Evolutionary conservation across 2,797 vertebrate genomes (phyloP), one percentile per base, ranked within the genome.

Genomic region (Anguilla marmorata): DNA sequence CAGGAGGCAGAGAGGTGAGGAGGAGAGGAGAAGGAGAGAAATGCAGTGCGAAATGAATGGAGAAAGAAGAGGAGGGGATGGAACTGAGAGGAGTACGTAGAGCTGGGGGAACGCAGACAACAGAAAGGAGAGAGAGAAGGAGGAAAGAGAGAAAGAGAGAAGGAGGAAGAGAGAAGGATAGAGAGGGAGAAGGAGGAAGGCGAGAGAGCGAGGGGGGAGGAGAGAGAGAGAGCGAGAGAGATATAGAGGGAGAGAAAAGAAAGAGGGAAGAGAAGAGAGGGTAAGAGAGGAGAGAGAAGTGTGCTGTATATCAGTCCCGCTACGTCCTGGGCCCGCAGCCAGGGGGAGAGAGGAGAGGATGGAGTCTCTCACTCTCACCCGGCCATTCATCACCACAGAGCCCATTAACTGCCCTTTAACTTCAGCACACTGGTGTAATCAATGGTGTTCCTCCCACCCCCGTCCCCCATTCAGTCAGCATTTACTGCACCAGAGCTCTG

Each of bases 291-390:
- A 52, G 91, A 93, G 93, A 91, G 92, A 92, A 89, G 91, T 93
- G 92, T 91, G 83, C 92, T 93, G 93, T 93, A 94, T 94, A 93
- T 93, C 92, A 88, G 89, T 90, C 90, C 89, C 88, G 84, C 89
- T 91, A 92, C 88, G 91, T 94, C 88, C 93, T 93, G 94, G 94
- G 94, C 94, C 85, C 88, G 90, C 82, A 90, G 94, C 94, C 94
- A 94, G 92, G 87, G 85, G 86, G 90, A 90, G n/a, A 76, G 16
- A 1, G 14, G 33, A 1, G 86, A 90, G 92, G 83, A 88, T n/a
- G 88, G 89, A 93, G 91, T 66, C 90, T 91, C 88, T 88, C 91
- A 92, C 90, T 14, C 50, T 2, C 86, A 1, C 50, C 12, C 30
- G 24, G 45, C 54, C 50, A 76, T 87, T 94, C 94, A 93, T 94